phyloP scores from a whole-genome alignment of 2,113 vertebrate genomes.

The Vombatus ursinus region DNA sequence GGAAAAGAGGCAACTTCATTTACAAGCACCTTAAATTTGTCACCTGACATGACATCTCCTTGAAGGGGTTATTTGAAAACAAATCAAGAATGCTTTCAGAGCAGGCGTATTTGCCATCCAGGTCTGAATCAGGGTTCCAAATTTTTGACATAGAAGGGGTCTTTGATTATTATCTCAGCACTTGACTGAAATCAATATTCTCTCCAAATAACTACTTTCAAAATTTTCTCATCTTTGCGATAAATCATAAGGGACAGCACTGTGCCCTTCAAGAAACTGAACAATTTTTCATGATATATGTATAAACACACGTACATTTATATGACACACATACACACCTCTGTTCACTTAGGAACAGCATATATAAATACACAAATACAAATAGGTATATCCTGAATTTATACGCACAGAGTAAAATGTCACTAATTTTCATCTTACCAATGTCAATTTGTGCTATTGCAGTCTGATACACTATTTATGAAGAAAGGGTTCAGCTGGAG shows the following conservation, averaged over 20 bases:
- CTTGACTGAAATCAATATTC: constrained; percentile 66
- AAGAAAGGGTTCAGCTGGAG: constrained; percentile 9
- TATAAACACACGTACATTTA: neutral
- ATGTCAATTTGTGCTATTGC: constrained; percentile 9
- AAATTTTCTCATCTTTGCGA: constrained; percentile 63
- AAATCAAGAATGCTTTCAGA: constrained; percentile 47
- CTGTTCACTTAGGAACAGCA: neutral
- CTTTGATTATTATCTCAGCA: constrained; percentile 72
- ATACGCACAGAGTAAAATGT: neutral
- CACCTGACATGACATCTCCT: constrained; percentile 20
- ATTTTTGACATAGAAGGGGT: constrained; percentile 69
- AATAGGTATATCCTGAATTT: neutral
- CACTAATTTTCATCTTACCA: constrained; percentile 1
- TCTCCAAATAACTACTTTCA: constrained; percentile 52
- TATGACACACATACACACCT: neutral
- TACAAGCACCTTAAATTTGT: neutral
- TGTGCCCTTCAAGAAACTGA: neutral
- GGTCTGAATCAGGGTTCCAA: constrained; percentile 68
- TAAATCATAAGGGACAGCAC: constrained; percentile 36
- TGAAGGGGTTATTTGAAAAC: constrained; percentile 50
- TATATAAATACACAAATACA: neutral
- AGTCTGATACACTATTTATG: neutral
- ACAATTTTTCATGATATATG: neutral
- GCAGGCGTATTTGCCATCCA: constrained; percentile 65
- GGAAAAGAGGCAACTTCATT: constrained; percentile 34